phyloP scores from a whole-genome alignment of 2,888 invertebrate species.

The Heliconius ismenius region DNA sequence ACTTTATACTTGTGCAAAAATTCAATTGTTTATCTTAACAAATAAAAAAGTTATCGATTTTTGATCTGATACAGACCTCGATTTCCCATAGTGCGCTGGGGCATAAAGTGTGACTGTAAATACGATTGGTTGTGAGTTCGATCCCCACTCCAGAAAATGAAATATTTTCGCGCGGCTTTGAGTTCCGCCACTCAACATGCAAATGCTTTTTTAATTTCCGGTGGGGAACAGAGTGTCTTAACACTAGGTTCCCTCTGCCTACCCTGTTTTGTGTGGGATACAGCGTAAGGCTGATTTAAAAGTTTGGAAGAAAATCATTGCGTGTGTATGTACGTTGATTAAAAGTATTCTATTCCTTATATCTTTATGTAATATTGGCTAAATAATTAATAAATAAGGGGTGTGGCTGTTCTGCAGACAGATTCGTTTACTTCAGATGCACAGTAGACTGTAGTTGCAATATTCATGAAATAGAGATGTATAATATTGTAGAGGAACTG shows the following conservation, averaged over 20 bases:
- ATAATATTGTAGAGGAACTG: neutral
- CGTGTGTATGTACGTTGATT: no score
- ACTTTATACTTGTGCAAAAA: no score
- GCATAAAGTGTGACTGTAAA: neutral
- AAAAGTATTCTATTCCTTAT: no score
- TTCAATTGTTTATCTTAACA: no score
- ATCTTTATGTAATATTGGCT: no score
- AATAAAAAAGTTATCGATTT: no score
- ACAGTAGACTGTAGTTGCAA: conserved; percentile 17
- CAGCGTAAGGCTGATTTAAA: neutral
- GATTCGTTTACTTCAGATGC: conserved; percentile 2
- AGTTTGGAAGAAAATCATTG: neutral
- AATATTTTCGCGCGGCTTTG: neutral
- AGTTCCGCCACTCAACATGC: neutral
- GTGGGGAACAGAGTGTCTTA: neutral
- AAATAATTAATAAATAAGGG: neutral
- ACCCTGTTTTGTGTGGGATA: neutral
- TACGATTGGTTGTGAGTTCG: neutral
- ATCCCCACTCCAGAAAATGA: neutral
- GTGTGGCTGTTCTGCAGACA: neutral
- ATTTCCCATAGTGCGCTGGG: no score
- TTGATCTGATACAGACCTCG: no score
- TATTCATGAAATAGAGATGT: conserved; percentile 18
- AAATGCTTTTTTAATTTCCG: neutral
- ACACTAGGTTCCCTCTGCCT: neutral